Base-by-base conservation (phyloP, 1,140 invertebrate genomes). In the Drosophila subpulchrella region DNA sequence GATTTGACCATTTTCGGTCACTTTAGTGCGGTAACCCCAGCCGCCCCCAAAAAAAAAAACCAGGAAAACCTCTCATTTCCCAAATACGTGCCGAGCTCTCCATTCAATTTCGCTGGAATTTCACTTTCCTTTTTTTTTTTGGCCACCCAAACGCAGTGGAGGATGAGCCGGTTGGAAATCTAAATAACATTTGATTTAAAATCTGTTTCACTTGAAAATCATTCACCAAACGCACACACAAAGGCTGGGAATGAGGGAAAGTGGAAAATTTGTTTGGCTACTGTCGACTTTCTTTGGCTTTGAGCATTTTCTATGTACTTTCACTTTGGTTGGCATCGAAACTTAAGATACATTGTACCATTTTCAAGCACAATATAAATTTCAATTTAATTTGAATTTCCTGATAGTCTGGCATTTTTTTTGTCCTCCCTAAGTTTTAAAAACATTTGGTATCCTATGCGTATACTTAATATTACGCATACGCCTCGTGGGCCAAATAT, bases 1-100 rank as follows among this genome's bases (percentile, higher is more conserved):
- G 68, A 74, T 81, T 78, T 51, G 78, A 36, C 57, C 74, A 81
- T 81, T 85, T 81, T 67, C 51, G 67, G 67, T 70, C 67, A 70
- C 62, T 67, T 70, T 67, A 67, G 51, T 70, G 63, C 30, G 63
- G 63, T 67, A 30, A 42, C 47, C 44, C 46, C 57, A 13, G 11
- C 4, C 38, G 8, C 38, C n/a, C 17, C 10, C 20, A 17, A 11
- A 27, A 20, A 47, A 47, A 11, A 34, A 34, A 34, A 34, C 1
- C 17, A n/a, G 7, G 0, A 4, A 36, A 17, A 51, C 27, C n/a
- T 38, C 17, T 41, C 11, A 30, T 41, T 30, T 61, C 20, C 6
- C 13, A 17, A 50, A 48, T 59, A 15, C 36, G 44, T 50, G 56
- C 13, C 57, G 24, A 48, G 62, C 61, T 36, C 32, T 42, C 38